These are phyloP conservation scores for Mionectes olivaceus DNA, from an alignment of 2,797 vertebrate species.

Conservation along the genomic window DNA sequence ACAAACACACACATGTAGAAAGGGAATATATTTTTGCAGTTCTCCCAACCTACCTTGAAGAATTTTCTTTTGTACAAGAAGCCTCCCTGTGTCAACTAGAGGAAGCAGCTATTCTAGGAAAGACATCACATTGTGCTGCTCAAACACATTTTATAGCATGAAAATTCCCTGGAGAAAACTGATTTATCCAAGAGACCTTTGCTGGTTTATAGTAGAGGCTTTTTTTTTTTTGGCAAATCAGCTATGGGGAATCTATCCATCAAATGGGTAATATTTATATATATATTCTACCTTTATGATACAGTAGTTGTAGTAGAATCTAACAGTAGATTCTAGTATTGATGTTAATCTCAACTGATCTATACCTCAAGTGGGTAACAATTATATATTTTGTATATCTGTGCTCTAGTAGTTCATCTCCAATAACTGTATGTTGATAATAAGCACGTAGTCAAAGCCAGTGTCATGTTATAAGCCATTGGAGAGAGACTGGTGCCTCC, in stretches of 20 bases:
- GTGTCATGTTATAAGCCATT: background rate
- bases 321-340: background rate
- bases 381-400: background rate
- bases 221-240: background rate
- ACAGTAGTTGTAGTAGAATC: background rate
- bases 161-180: background rate
- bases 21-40: background rate
- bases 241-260: background rate
- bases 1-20: background rate
- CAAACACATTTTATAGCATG: background rate
- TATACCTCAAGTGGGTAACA: too few relatives aligned
- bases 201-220: background rate
- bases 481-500: background rate
- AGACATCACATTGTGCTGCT: background rate
- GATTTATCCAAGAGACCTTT: background rate
- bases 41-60: background rate
- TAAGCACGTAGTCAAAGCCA: background rate
- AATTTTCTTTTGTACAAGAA: background rate
- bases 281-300: background rate
- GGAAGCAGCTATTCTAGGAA: background rate
- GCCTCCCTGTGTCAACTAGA: background rate
- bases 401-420: background rate
- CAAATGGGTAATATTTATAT: background rate
- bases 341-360: background rate
- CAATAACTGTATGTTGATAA: background rate